Evolutionary conservation across 1,140 invertebrate genomes (phyloP).

Genomic region (Zaprionus ghesquierei): DNA sequence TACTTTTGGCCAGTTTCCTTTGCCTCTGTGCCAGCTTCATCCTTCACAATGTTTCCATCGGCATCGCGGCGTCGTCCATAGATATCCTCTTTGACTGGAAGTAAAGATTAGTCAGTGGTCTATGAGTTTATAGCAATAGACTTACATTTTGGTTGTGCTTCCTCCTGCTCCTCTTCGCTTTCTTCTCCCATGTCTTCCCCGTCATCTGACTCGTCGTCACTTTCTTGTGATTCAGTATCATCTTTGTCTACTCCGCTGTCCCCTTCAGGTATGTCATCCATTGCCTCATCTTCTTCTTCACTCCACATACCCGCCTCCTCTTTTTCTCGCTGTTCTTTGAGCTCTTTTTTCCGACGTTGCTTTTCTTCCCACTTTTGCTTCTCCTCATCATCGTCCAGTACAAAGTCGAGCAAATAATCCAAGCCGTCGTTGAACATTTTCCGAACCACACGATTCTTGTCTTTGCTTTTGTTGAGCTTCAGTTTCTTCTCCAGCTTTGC

Average conservation of each 20-base stretch:
- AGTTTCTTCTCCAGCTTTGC: conserved; percentile 92
- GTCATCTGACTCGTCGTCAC: conserved; percentile 33
- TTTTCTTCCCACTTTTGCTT: conserved; percentile 74
- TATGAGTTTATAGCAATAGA: background rate
- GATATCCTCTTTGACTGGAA: conserved; percentile 92
- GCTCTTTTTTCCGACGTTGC: conserved; percentile 56
- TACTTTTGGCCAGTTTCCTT: conserved; percentile 85
- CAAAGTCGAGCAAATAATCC: conserved; percentile 95
- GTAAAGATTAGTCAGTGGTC: background rate
- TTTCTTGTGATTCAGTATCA: conserved; percentile 53
- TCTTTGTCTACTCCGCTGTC: conserved; percentile 60
- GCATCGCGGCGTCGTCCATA: conserved; percentile 93
- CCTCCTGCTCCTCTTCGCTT: conserved; percentile 4
- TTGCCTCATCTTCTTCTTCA: conserved; percentile 65
- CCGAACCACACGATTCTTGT: conserved; percentile 86
- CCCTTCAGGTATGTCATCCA: conserved; percentile 58
- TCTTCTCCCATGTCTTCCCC: background rate
- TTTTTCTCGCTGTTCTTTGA: conserved; percentile 59
- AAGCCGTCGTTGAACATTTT: conserved; percentile 93
- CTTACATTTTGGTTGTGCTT: conserved; percentile 21
- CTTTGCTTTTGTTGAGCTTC: conserved; percentile 90
- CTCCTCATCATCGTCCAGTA: conserved; percentile 88
- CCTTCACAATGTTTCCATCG: conserved; percentile 89
- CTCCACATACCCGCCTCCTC: conserved; percentile 69
- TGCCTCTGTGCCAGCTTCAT: conserved; percentile 17